A percentile compares a stretch with the other conserved stretches of the same genome.
Conservation (phyloP, 2,888 invertebrate genomes). For the Torymus auratus region DNA sequence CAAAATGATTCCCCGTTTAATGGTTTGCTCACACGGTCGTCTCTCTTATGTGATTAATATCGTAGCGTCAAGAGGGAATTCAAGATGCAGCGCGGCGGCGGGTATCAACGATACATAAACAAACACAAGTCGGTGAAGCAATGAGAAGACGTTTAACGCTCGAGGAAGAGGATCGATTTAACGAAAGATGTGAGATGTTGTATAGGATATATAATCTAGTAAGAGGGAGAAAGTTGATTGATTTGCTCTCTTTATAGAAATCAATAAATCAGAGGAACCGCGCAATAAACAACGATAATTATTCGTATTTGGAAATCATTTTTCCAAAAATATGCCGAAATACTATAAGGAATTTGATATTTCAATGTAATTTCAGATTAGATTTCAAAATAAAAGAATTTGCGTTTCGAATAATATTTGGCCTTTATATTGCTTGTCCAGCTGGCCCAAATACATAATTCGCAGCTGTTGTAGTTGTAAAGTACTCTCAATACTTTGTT, state of each 20-base stretch:
- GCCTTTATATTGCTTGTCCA: no score
- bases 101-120: background rate
- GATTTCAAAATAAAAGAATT: background rate
- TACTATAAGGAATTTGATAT: background rate
- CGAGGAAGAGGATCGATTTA: background rate
- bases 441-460: no score
- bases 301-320: background rate
- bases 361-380: background rate
- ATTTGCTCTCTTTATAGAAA: background rate
- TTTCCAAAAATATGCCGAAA: background rate
- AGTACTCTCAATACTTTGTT: no score
- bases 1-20: no score
- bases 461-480: no score
- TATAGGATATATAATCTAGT: no score
- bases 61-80: no score
- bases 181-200: background rate
- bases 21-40: no score
- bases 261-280: background rate
- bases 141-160: background rate
- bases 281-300: background rate
- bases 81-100: background rate
- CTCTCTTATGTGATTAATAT: no score
- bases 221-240: slow-evolving; percentile 1
- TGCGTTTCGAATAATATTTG: no score
- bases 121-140: background rate